These are phyloP conservation scores for Spea hammondii DNA, from an alignment of 2,797 vertebrate genomes.

Conservation along the genomic window DNA sequence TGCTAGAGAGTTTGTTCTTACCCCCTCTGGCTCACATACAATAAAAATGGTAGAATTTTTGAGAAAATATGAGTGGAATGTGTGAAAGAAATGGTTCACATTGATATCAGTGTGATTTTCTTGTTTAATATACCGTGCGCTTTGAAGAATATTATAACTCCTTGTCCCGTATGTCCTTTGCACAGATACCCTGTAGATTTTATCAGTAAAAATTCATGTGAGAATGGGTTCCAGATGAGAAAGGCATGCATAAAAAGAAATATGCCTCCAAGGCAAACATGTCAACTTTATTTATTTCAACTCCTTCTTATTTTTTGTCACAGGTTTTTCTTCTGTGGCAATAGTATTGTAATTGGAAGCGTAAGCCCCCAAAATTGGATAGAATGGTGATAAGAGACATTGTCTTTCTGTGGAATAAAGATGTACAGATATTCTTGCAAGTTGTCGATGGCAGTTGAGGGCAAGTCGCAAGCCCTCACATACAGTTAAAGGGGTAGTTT, in stretches of 20 bases:
- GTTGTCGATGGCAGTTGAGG: too few species aligned
- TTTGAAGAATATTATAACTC: not conserved
- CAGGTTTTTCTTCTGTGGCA: conserved; percentile 11
- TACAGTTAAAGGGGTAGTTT: too few species aligned
- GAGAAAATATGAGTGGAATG: not conserved
- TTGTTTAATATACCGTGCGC: not conserved
- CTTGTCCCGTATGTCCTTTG: conserved; percentile 3
- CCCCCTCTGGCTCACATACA: not conserved
- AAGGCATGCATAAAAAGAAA: conserved; percentile 17
- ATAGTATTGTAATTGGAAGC: too few species aligned
- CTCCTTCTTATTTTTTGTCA: conserved; percentile 13
- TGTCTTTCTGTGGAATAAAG: too few species aligned
- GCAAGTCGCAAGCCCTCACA: too few species aligned
- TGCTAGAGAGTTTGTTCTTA: not conserved
- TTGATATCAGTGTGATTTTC: not conserved
- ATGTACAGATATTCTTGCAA: too few species aligned
- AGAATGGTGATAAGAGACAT: too few species aligned
- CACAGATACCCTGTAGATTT: conserved; percentile 7
- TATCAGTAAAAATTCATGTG: conserved; percentile 35
- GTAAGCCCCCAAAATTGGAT: too few species aligned
- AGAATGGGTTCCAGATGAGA: conserved; percentile 9
- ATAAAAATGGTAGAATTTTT: not conserved
- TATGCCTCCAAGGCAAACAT: conserved; percentile 15
- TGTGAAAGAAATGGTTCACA: not conserved
- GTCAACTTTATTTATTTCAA: conserved; percentile 5